phyloP scores from a whole-genome alignment of 2,113 vertebrate species.

The Shinisaurus crocodilurus region DNA sequence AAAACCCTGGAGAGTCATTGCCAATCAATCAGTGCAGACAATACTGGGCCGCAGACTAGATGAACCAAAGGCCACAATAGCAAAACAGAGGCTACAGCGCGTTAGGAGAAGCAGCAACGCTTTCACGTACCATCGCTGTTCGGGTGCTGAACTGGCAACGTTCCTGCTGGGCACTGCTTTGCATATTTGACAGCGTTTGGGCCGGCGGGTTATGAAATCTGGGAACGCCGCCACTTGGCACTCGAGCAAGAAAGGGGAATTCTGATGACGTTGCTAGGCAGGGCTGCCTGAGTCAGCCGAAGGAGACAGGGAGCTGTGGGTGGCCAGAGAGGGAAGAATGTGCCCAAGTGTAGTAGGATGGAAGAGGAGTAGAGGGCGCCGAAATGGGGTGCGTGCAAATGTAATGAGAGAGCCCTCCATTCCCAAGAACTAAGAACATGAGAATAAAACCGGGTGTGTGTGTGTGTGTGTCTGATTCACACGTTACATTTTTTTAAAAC shows the following conservation, averaged over 20 bases:
- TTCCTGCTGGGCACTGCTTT: conserved; percentile 1
- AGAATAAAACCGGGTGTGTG: not conserved
- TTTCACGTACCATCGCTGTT: not conserved
- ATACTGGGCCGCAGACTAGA: no score
- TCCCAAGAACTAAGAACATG: not conserved
- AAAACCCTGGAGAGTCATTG: not conserved
- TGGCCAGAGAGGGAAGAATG: conserved; percentile 42
- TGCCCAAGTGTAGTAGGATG: accelerated
- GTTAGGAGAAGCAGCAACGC: not conserved
- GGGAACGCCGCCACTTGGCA: conserved; percentile 49
- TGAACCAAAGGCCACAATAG: not conserved
- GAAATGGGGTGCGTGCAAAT: not conserved
- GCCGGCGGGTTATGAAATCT: conserved; percentile 59
- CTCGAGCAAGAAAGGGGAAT: conserved; percentile 26
- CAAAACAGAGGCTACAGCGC: not conserved
- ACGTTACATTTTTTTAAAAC: not conserved
- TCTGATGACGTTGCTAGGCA: conserved; percentile 26
- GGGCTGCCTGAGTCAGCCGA: not conserved
- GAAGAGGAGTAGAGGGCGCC: no score
- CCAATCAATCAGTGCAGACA: not conserved
- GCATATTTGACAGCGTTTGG: conserved; percentile 45
- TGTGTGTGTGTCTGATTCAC: no score
- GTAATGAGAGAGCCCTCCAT: not conserved
- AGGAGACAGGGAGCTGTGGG: not conserved
- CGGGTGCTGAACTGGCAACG: not conserved